These are phyloP conservation scores for Eulemur albifrons DNA, from an alignment of 2,797 vertebrate genomes.

Conservation along the genomic window DNA sequence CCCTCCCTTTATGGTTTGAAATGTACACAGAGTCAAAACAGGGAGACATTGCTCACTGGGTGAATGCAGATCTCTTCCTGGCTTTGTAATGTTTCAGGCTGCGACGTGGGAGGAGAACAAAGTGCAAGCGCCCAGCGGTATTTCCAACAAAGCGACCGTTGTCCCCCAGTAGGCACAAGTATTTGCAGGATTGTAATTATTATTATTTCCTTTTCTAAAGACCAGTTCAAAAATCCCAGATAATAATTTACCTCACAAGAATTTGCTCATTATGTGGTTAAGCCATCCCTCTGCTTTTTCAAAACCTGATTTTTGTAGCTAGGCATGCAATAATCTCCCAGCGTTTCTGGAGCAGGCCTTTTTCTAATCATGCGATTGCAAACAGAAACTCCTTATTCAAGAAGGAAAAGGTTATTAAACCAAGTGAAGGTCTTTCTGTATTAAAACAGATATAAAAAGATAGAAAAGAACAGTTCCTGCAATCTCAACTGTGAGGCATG, in stretches of 20 bases:
- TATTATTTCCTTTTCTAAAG: conserved; percentile 61
- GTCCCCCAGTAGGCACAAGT: not conserved
- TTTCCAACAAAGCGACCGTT: not conserved
- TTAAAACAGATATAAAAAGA: conserved; percentile 61
- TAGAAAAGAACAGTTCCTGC: conserved; percentile 65
- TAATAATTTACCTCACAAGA: conserved; percentile 80
- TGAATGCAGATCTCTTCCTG: not conserved
- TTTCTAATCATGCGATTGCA: conserved; percentile 78
- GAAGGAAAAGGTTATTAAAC: conserved; percentile 82
- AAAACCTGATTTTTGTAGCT: conserved; percentile 73
- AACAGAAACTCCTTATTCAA: conserved; percentile 82
- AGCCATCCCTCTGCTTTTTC: conserved; percentile 61
- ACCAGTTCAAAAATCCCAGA: conserved; percentile 73
- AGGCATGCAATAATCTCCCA: conserved; percentile 81
- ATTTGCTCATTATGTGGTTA: conserved; percentile 78
- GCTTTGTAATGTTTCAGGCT: not conserved
- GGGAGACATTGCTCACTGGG: not conserved
- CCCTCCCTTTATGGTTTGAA: not conserved
- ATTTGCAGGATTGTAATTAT: conserved; percentile 43
- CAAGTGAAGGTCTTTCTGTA: conserved; percentile 71
- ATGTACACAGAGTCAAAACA: not conserved
- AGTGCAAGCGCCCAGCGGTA: not conserved
- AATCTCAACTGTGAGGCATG: conserved; percentile 44
- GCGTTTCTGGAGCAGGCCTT: conserved; percentile 72
- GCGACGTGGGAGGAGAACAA: not conserved